Conservation (phyloP, 2,797 vertebrate species). For the Orestias chungarensis region DNA sequence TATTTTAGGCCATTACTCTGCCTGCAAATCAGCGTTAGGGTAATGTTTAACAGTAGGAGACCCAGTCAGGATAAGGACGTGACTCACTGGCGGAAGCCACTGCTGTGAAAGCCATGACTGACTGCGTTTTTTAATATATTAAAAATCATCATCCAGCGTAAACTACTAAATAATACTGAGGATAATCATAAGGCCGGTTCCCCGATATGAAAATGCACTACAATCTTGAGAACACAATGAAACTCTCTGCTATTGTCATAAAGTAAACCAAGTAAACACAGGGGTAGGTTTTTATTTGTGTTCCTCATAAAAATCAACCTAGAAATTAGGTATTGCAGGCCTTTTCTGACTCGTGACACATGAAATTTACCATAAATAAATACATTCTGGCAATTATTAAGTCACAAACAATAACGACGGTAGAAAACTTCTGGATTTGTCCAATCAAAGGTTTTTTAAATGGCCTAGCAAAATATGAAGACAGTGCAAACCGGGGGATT, state of each 20-base stretch:
- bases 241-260: not conserved
- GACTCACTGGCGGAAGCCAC: slow-evolving; percentile 52
- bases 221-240: slow-evolving; percentile 16
- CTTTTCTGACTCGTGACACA: not conserved
- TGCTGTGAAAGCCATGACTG: slow-evolving; percentile 17
- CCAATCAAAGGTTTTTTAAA: not conserved
- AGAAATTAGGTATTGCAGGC: not conserved
- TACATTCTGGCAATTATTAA: not conserved
- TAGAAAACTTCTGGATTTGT: not conserved
- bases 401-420: not conserved
- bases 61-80: slow-evolving; percentile 54
- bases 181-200: slow-evolving; percentile 33
- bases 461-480: not conserved
- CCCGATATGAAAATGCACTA: slow-evolving; percentile 4
- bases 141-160: slow-evolving; percentile 14
- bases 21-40: slow-evolving; percentile 40
- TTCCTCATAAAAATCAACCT: slow-evolving; percentile 2
- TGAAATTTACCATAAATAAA: not conserved
- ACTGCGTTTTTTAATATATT: slow-evolving; percentile 27
- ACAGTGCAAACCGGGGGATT: not conserved
- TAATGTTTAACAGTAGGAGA: slow-evolving; percentile 43
- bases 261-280: slow-evolving; percentile 15
- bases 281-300: not conserved
- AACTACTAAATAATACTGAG: slow-evolving; percentile 1
- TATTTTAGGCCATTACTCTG: slow-evolving; percentile 63